Percentiles rank a stretch among this genome's conserved stretches.
Conservation (phyloP, 2,797 vertebrate species). For the Kryptolebias ocellatus region DNA sequence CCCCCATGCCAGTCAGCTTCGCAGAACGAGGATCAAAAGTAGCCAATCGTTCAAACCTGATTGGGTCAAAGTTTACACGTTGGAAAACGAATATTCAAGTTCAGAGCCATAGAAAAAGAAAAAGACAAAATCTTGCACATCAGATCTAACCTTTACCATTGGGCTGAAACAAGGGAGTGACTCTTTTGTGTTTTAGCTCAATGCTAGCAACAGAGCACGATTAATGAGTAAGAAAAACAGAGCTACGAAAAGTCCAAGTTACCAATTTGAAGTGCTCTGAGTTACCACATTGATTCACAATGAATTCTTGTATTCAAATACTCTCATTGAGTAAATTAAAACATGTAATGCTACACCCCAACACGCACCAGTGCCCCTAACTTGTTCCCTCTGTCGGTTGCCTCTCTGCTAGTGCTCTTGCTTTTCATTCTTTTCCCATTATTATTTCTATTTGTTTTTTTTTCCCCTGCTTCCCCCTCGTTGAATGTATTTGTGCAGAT, state of each 20-base stretch:
- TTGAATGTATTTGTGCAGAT: conserved; percentile 82
- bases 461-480: conserved; percentile 61
- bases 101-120: conserved; percentile 50
- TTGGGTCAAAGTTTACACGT: conserved; percentile 57
- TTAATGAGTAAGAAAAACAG: conserved; percentile 4
- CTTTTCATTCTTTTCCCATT: conserved; percentile 73
- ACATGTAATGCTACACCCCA: conserved; percentile 43
- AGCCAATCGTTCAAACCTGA: conserved; percentile 38
- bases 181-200: conserved; percentile 21
- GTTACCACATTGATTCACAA: conserved; percentile 40
- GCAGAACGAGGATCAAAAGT: conserved; percentile 40
- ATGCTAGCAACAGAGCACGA: conserved; percentile 36
- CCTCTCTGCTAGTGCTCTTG: conserved; percentile 67
- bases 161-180: conserved; percentile 22
- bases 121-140: conserved; percentile 49
- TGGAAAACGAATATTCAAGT: conserved; percentile 46
- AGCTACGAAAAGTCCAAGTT: conserved; percentile 3
- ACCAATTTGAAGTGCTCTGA: conserved; percentile 38
- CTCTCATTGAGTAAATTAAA: conserved; percentile 46
- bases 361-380: conserved; percentile 65
- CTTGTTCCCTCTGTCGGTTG: conserved; percentile 75
- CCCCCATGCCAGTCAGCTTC: conserved; percentile 48
- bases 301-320: conserved; percentile 41
- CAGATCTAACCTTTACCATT: conserved; percentile 29
- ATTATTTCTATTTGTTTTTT: conserved; percentile 8